phyloP scores from a whole-genome alignment of 1,140 invertebrate species.

The Atopsyche davidsoni region DNA sequence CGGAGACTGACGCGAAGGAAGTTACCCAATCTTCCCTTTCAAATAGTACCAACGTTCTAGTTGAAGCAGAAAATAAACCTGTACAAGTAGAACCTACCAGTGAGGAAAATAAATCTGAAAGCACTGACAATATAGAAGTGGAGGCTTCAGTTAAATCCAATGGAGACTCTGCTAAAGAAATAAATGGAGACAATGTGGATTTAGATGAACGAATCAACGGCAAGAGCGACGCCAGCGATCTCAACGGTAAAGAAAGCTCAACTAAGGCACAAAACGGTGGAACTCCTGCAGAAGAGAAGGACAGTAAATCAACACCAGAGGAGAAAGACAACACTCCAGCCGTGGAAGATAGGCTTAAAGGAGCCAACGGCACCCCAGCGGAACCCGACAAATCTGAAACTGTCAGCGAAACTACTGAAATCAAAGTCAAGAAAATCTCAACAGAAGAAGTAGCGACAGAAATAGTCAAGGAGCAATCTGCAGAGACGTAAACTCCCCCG shows the following conservation, averaged over 20 bases:
- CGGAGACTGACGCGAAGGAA: neutral
- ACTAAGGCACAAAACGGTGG: conserved; percentile 7
- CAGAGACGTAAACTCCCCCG: conserved; percentile 22
- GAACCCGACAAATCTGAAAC: conserved; percentile 11
- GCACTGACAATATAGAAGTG: neutral
- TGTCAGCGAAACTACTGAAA: conserved; percentile 5
- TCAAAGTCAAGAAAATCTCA: conserved; percentile 25
- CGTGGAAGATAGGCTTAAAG: conserved; percentile 9
- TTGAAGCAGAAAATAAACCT: neutral
- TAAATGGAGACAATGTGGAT: conserved; percentile 1
- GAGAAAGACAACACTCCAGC: too few species aligned
- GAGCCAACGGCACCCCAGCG: conserved; percentile 12
- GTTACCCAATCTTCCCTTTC: too few species aligned
- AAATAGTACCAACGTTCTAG: too few species aligned
- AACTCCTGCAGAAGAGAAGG: neutral
- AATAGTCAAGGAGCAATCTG: conserved; percentile 11
- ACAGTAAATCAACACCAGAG: too few species aligned
- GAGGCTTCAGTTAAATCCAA: too few species aligned
- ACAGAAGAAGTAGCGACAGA: conserved; percentile 14
- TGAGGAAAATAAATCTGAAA: neutral
- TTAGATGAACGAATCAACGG: conserved; percentile 13
- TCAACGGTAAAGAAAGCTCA: conserved; percentile 4
- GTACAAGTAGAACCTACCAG: neutral
- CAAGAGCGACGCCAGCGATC: neutral
- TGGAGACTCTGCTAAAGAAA: neutral